phyloP scores from a whole-genome alignment of 2,113 vertebrate genomes.

The Cricetomys ansorgei region DNA sequence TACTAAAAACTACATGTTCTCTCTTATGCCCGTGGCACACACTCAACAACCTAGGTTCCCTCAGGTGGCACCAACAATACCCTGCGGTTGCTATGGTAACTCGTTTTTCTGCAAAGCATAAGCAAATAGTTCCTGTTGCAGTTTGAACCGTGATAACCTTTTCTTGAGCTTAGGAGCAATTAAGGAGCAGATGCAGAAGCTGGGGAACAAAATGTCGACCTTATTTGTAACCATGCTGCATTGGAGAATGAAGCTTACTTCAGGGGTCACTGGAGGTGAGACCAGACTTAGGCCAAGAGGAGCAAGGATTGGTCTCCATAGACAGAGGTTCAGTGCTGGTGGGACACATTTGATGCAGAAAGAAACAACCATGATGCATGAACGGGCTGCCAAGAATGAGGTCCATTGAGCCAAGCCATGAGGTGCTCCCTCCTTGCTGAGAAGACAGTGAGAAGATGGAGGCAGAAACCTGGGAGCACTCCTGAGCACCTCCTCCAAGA shows the following conservation, averaged over 20 bases:
- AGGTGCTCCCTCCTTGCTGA: rapidly evolving
- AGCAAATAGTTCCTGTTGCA: not conserved
- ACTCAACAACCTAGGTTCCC: too few relatives aligned
- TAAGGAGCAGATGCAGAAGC: not conserved
- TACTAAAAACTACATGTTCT: rapidly evolving
- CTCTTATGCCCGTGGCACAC: rapidly evolving
- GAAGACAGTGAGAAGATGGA: not conserved
- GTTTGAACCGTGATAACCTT: not conserved
- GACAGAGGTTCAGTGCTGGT: not conserved
- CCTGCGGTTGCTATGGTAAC: too few relatives aligned
- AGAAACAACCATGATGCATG: too few relatives aligned
- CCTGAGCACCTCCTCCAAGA: not conserved
- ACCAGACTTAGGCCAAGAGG: not conserved
- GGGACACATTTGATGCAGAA: rapidly evolving
- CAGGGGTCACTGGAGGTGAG: too few relatives aligned
- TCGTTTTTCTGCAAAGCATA: not conserved
- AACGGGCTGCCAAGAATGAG: not conserved
- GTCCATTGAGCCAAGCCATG: too few relatives aligned
- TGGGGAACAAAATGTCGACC: not conserved
- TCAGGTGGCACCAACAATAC: rapidly evolving
- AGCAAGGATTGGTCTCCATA: rapidly evolving
- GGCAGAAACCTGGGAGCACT: rapidly evolving
- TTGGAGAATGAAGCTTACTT: not conserved
- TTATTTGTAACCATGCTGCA: not conserved
- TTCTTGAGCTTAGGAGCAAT: not conserved